Base-by-base conservation (phyloP, 2,888 invertebrate genomes). In the Tyria jacobaeae region DNA sequence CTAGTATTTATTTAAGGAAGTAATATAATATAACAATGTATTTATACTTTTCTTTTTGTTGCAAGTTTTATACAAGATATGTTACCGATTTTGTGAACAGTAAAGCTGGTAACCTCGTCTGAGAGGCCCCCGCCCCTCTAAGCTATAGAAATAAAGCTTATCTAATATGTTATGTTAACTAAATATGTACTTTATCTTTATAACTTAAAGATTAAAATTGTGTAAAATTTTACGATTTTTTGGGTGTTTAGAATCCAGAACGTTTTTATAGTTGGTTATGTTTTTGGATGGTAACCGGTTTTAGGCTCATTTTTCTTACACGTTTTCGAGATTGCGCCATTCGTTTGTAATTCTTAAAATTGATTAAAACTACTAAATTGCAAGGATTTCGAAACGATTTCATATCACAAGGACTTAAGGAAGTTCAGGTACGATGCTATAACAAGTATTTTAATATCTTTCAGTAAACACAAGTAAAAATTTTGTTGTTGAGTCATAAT, bases 391-490 rank as follows among this genome's bases (percentile, higher is more conserved):
- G n/a, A n/a, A n/a, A 37, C 15, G 15, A n/a, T 39, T 51, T 35
- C 3, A 15, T 15, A 37, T 52, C 35, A 52, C n/a, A 24, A 37
- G 35, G 15, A 9, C 31, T 50, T 1, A 12, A 4, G 37, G n/a
- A 24, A 4, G 7, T 21, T 52, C 21, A 52, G 52, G 52, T 52
- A 52, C 24, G 37, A 35, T 52, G 35, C 35, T 12, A 51, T 48
- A 3, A 7, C 35, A 37, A 37, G 14, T 37, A 15, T 12, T 37
- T 37, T 37, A 15, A 15, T 3, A 15, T 37, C 3, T 34, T 34
- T 34, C 1, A n/a, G 1, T 41, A 41, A 41, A 41, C 9, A 7
- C 17, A 17, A 41, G 14, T 17, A 41, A 41, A 41, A 17, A 34
- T 27, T 6, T 17, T 34, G 50, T 50, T 17, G 17, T 50, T 50